Percentiles rank a stretch among this genome's conserved stretches.
phyloP scores from a whole-genome alignment of 2,888 invertebrate species.

The Lordiphosa andalusiaca region DNA sequence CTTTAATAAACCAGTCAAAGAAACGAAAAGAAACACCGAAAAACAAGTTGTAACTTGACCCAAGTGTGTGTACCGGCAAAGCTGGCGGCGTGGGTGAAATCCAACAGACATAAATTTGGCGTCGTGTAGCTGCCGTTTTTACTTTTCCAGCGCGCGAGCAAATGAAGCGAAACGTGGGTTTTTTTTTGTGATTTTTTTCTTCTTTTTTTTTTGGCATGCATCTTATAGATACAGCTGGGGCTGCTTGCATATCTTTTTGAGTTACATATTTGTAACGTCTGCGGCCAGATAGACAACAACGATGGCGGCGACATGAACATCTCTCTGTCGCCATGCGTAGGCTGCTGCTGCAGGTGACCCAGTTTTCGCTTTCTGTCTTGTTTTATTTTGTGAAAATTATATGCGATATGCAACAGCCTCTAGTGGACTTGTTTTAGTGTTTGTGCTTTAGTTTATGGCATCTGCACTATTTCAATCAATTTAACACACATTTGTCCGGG shows the following conservation, averaged over 20 bases:
- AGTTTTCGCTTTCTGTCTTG: conserved; percentile 66
- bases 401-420: conserved; percentile 57
- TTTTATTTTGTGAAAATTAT: conserved; percentile 59
- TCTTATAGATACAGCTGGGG: conserved; percentile 38
- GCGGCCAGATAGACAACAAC: conserved; percentile 54
- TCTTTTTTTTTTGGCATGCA: conserved; percentile 29
- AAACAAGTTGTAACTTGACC: conserved; percentile 59
- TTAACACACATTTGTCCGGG: conserved; percentile 57
- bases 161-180: conserved; percentile 52
- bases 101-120: conserved; percentile 62
- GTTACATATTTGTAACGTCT: conserved; percentile 64
- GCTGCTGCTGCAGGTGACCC: conserved; percentile 69
- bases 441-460: conserved; percentile 46
- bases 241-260: conserved; percentile 58
- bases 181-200: conserved; percentile 24
- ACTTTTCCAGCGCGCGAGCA: conserved; percentile 58
- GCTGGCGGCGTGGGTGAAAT: conserved; percentile 66
- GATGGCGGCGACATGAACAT: conserved; percentile 23
- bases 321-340: conserved; percentile 53
- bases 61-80: conserved; percentile 15
- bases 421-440: conserved; percentile 50
- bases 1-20: conserved; percentile 25
- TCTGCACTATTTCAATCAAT: conserved; percentile 47
- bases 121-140: conserved; percentile 62
- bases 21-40: background rate